Percentiles rank a stretch among this genome's conserved stretches.
Conservation (phyloP, 2,113 vertebrate species). For the mouse (Mus musculus) region GRCm39 chr15:21759001-21759500, state of each 20-base stretch:
- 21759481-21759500: too few relatives aligned
- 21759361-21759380: neutral
- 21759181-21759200: neutral
- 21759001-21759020: neutral
- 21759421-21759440: neutral
- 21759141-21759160: neutral
- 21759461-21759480: neutral
- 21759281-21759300: neutral
- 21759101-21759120: neutral
- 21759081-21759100: neutral
- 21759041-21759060: neutral
- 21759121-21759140: neutral
- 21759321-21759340: neutral
- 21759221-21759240: neutral
- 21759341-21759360: neutral
- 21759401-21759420: neutral
- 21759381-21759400: neutral
- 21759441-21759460: neutral
- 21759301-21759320: neutral
- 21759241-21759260: neutral
- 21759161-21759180: neutral
- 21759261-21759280: neutral
- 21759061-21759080: neutral
- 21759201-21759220: neutral
- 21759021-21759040: neutral